Percentiles rank a stretch among this genome's conserved stretches.
Evolutionary conservation across 2,113 vertebrate genomes (phyloP).

Genomic region (Dasypus novemcinctus): DNA sequence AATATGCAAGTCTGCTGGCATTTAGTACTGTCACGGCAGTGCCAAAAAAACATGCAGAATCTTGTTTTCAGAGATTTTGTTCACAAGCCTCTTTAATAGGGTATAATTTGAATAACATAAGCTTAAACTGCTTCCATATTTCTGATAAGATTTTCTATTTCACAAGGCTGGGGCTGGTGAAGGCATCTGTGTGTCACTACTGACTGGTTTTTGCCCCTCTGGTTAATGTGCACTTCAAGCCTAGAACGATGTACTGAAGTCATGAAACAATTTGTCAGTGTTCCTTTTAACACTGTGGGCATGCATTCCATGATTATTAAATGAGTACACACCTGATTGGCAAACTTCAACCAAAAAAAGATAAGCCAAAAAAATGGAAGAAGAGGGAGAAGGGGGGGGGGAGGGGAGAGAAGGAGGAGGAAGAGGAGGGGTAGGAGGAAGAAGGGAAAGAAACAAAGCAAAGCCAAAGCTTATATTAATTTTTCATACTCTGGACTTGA

Average conservation of each 20-base stretch:
- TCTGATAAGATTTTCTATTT: constrained; percentile 81
- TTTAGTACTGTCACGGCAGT: constrained; percentile 73
- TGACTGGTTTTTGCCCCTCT: constrained; percentile 76
- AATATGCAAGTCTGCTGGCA: constrained; percentile 77
- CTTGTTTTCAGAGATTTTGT: constrained; percentile 83
- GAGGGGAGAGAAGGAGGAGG: too few species aligned
- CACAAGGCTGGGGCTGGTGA: constrained; percentile 23
- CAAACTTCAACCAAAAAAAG: background rate
- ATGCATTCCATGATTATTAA: background rate
- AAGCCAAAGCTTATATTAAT: background rate
- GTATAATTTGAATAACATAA: constrained; percentile 83
- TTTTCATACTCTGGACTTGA: background rate
- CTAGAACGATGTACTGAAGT: constrained; percentile 57
- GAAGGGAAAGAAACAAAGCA: background rate
- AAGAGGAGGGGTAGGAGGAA: background rate
- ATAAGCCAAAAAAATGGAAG: background rate
- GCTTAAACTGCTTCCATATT: constrained; percentile 84
- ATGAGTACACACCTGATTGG: background rate
- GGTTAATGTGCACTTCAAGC: constrained; percentile 78
- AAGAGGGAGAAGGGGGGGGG: too few species aligned
- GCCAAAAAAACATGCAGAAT: constrained; percentile 77
- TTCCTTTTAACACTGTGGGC: background rate
- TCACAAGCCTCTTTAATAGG: constrained; percentile 82
- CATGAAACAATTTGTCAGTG: constrained; percentile 67
- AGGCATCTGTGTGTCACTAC: constrained; percentile 68